Conservation (phyloP, 2,888 invertebrate genomes). For the Tetheella fluctuosa region DNA sequence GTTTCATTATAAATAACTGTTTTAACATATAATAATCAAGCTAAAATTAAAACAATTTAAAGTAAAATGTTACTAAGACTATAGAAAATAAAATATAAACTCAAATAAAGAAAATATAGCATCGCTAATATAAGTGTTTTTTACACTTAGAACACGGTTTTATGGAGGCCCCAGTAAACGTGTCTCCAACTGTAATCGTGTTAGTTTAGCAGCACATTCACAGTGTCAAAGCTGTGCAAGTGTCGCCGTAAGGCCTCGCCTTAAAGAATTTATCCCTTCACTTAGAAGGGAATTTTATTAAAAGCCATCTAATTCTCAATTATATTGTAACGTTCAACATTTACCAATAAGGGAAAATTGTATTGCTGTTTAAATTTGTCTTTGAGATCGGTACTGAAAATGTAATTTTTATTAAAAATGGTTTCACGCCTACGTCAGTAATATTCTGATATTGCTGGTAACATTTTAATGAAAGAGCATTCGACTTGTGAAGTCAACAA, state of each 20-base stretch:
- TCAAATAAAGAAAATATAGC: no score
- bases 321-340: constrained; percentile 13
- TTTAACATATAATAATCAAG: no score
- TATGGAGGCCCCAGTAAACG: no score
- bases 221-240: constrained; percentile 50
- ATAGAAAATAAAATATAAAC: no score
- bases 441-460: background rate
- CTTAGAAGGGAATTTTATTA: constrained; percentile 44
- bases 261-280: constrained; percentile 70
- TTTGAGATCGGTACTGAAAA: background rate
- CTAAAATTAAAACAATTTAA: no score
- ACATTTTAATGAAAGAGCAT: background rate
- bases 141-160: no score
- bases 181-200: constrained; percentile 35
- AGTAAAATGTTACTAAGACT: no score
- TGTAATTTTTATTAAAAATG: background rate
- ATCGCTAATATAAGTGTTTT: no score
- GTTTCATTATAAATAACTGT: no score
- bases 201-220: constrained; percentile 48
- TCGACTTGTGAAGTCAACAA: background rate
- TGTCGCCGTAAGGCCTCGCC: constrained; percentile 63
- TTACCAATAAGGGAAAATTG: background rate
- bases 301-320: constrained; percentile 28
- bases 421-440: background rate
- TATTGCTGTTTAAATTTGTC: background rate